Evolutionary conservation across 2,888 invertebrate species (phyloP).

Genomic region (Ceriagrion tenellum): DNA sequence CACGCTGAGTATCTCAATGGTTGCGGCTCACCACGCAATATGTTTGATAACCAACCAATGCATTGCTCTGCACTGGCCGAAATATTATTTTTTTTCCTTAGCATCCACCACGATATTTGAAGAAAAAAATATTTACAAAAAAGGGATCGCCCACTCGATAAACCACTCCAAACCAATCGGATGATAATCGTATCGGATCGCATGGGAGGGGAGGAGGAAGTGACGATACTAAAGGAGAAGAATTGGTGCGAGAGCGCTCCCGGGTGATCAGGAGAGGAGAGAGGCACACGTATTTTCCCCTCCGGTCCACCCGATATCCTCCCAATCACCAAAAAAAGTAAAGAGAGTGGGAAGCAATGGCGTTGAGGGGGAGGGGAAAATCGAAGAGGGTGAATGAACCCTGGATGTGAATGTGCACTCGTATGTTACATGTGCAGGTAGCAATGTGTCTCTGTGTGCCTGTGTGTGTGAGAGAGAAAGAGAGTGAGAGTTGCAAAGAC

Average conservation of each 20-base stretch:
- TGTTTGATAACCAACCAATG: too few relatives aligned
- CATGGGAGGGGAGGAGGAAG: neutral
- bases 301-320: conserved; percentile 6
- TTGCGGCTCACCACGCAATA: too few relatives aligned
- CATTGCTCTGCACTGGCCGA: too few relatives aligned
- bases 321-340: neutral
- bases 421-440: neutral
- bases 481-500: neutral
- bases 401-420: neutral
- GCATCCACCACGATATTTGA: too few relatives aligned
- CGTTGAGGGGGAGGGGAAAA: neutral
- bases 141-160: too few relatives aligned
- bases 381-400: conserved; percentile 24
- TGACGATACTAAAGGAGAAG: neutral
- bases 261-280: neutral
- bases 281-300: neutral
- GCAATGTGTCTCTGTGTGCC: neutral
- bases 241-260: neutral
- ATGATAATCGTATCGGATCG: neutral
- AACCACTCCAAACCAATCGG: neutral
- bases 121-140: too few relatives aligned
- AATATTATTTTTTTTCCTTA: too few relatives aligned
- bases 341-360: neutral
- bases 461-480: too few relatives aligned
- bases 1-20: too few relatives aligned